Evolutionary conservation across 2,797 vertebrate genomes (phyloP).

Genomic region (Psittacula echo): DNA sequence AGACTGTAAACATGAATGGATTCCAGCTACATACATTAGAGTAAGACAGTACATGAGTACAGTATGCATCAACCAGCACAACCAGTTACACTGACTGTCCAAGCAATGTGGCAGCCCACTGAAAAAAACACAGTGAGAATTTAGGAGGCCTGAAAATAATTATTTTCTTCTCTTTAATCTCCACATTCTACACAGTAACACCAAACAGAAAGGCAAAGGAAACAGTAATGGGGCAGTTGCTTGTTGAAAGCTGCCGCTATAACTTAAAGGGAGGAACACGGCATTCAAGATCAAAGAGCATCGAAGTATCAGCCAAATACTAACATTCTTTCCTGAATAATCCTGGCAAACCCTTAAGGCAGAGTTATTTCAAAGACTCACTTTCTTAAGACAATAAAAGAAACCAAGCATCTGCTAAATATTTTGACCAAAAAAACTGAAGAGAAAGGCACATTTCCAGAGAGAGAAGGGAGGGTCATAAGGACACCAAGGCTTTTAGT

Average conservation of each 20-base stretch:
- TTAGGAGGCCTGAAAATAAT: background rate
- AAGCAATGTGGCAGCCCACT: background rate
- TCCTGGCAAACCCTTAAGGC: background rate
- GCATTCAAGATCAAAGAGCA: background rate
- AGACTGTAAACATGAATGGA: background rate
- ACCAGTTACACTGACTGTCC: fast-evolving
- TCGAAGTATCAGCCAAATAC: background rate
- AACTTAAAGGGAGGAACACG: background rate
- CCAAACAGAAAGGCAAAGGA: background rate
- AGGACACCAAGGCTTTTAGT: background rate
- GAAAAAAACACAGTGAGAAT: background rate
- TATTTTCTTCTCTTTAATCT: background rate
- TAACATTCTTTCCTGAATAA: background rate
- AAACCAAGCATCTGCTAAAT: background rate
- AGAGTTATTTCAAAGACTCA: background rate
- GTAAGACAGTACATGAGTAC: background rate
- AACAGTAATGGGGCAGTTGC: background rate
- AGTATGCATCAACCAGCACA: background rate
- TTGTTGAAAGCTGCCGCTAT: background rate
- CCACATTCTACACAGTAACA: background rate
- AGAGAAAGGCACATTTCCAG: background rate
- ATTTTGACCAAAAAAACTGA: background rate
- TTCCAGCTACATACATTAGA: background rate
- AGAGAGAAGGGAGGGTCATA: background rate
- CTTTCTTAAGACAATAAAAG: background rate